These are phyloP conservation scores for Montipora cactus DNA, from an alignment of 64 coral and sea anemone genomes.

Conservation along the genomic window DNA sequence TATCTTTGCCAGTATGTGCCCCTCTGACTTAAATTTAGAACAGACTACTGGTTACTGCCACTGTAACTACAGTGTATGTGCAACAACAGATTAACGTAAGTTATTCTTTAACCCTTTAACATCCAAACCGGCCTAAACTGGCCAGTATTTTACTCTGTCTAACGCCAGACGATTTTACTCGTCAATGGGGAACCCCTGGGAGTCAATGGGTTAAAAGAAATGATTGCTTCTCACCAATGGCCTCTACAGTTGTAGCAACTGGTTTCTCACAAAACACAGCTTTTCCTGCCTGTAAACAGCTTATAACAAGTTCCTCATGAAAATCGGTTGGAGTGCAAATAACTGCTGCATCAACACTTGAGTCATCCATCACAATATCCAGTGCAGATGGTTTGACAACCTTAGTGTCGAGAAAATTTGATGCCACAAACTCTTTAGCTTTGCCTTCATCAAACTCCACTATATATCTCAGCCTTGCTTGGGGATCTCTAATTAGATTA, in stretches of 20 bases:
- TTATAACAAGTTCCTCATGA: conserved; percentile 76
- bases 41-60: no score
- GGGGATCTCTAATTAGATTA: conserved; percentile 57
- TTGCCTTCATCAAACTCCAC: conserved; percentile 78
- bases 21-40: no score
- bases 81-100: no score
- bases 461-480: conserved; percentile 79
- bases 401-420: conserved; percentile 41
- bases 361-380: conserved; percentile 55
- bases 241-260: conserved; percentile 59
- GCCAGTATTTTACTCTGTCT: no score
- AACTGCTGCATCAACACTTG: conserved; percentile 57
- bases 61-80: no score
- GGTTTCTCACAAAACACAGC: conserved; percentile 99
- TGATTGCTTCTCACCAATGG: conserved; percentile 68
- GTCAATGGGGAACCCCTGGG: no score
- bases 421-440: conserved; percentile 70
- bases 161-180: no score
- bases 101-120: no score
- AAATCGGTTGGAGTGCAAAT: conserved; percentile 81
- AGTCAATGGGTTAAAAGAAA: no score
- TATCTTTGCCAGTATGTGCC: no score
- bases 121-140: no score
- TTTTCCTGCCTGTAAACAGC: conserved; percentile 81
- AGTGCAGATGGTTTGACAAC: conserved; percentile 48